phyloP scores from a whole-genome alignment of 2,888 invertebrate genomes.

The Darwinula stevensoni region DNA sequence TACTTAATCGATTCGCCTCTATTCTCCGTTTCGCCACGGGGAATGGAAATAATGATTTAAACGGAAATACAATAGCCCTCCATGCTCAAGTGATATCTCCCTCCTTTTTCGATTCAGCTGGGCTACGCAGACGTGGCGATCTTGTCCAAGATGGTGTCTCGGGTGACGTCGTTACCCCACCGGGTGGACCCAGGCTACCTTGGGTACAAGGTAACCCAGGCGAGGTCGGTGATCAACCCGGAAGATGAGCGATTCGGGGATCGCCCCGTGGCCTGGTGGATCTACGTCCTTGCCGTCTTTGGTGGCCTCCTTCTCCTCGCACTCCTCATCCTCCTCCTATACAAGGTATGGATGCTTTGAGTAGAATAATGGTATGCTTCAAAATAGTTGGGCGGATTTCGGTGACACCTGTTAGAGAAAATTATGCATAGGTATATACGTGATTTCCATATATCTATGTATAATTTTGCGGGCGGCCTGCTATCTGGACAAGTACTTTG shows the following conservation, averaged over 20 bases:
- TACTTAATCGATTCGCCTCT: too few species aligned
- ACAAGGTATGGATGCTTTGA: conserved; percentile 59
- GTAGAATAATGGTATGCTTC: too few species aligned
- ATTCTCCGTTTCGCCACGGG: too few species aligned
- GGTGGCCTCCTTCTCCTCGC: conserved; percentile 47
- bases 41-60: too few species aligned
- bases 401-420: too few species aligned
- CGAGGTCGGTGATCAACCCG: conserved; percentile 11
- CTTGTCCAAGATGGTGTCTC: conserved; percentile 39
- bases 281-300: conserved; percentile 50
- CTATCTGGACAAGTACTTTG: too few species aligned
- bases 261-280: conserved; percentile 50
- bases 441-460: neutral
- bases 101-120: conserved; percentile 15
- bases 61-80: too few species aligned
- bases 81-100: too few species aligned
- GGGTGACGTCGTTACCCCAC: conserved; percentile 39
- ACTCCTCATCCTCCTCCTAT: conserved; percentile 40
- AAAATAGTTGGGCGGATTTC: too few species aligned
- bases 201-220: conserved; percentile 33
- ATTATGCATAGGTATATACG: neutral
- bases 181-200: conserved; percentile 30
- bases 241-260: conserved; percentile 21
- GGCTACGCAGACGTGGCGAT: conserved; percentile 27
- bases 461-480: too few species aligned